Base-by-base conservation (phyloP, 2,797 vertebrate species). In the Buphagus erythrorhynchus region DNA sequence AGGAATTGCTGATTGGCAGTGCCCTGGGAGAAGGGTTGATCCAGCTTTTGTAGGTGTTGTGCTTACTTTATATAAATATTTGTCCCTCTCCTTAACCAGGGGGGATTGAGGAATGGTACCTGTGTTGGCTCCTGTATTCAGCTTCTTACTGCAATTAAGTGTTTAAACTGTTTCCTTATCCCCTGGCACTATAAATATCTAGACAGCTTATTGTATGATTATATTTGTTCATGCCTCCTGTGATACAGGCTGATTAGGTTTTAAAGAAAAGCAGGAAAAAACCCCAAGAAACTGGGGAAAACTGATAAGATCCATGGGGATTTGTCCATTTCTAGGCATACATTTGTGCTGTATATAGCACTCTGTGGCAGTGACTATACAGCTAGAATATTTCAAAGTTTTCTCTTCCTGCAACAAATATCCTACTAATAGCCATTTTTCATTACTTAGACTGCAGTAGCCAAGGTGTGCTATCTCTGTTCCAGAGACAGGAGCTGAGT, bases 121-220 rank as follows among this genome's bases (percentile, higher is more conserved):
- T 22, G 63, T 3, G 3, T 54, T 86, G 84, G 43, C 52, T 91
- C 93, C 67, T 85, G 62, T 42, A 38, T 67, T 80, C 42, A 61
- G 43, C 14, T 81, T 61, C 28, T 76, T 43, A 33, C 43, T 76
- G 59, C 59, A 92, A 86, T 81, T 93, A 95, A 76, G 63, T 69
- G 59, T 57, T 85, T 86, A 85, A 94, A 95, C 93, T 77, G 31
- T 91, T 87, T 96, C 61, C 63, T 77, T 77, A 49, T 83, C 33
- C 69, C 48, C 58, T 66, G 20, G 36, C 26, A 51, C 29, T 29
- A 24, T 66, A 83, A 79, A 68, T 85, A 85, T 87, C 90, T 94
- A 91, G 76, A 81, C 52, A 95, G 55, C 9, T 95, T 95, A 29
- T 94, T 96, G 45, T 92, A 40, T 90, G 63, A 55, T 43, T 61